A percentile compares a stretch with the other conserved stretches of the same genome.
phyloP scores from a whole-genome alignment of 2,888 invertebrate species.

The Drosophila anceps region DNA sequence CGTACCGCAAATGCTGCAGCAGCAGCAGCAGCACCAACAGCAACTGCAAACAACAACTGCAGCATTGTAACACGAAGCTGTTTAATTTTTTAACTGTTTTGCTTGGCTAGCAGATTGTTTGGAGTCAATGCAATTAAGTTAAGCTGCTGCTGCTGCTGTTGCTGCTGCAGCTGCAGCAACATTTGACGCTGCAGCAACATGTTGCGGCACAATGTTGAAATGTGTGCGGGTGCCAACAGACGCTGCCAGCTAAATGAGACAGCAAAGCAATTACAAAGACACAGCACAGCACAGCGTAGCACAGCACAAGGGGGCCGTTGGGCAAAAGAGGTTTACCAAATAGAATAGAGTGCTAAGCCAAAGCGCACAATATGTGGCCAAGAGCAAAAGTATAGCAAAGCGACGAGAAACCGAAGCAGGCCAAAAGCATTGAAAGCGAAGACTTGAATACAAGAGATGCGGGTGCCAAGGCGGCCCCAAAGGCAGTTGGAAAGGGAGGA shows the following conservation, averaged over 20 bases:
- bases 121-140: conserved; percentile 20
- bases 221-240: conserved; percentile 42
- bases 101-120: conserved; percentile 21
- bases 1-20: conserved; percentile 34
- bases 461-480: conserved; percentile 2
- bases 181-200: conserved; percentile 39
- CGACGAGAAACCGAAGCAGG: conserved; percentile 50
- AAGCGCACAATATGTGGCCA: conserved; percentile 61
- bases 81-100: conserved; percentile 27
- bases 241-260: conserved; percentile 50
- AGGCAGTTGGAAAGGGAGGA: background rate
- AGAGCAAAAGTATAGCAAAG: conserved; percentile 47
- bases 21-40: conserved; percentile 13
- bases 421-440: conserved; percentile 76
- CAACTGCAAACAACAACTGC: conserved; percentile 4
- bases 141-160: conserved; percentile 11
- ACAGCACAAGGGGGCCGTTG: background rate
- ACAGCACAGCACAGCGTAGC: no score
- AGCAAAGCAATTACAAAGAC: conserved; percentile 52
- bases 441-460: conserved; percentile 41
- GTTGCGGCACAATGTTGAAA: conserved; percentile 55
- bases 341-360: conserved; percentile 52
- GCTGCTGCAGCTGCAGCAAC: conserved; percentile 19
- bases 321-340: conserved; percentile 20
- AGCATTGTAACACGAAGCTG: conserved; percentile 14